phyloP scores from a whole-genome alignment of 2,797 vertebrate genomes.

The Taenioides sp. region DNA sequence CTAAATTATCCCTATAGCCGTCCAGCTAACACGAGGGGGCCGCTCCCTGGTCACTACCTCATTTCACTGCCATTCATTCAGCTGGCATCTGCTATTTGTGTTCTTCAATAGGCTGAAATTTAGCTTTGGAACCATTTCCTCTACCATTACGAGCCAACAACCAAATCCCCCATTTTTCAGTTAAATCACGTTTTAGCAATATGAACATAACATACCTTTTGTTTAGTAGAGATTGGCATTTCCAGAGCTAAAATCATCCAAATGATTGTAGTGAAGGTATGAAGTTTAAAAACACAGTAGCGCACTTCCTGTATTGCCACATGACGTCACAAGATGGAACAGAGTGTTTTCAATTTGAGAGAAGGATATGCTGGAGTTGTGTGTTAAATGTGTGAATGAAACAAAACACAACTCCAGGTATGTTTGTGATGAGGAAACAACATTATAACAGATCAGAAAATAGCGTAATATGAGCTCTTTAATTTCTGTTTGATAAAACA shows the following conservation, averaged over 20 bases:
- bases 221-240: no score
- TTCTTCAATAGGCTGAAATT: conserved; percentile 35
- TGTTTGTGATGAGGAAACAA: no score
- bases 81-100: conserved; percentile 34
- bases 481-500: neutral
- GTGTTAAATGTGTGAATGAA: no score
- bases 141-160: conserved; percentile 16
- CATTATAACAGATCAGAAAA: no score
- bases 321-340: no score
- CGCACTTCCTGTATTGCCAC: no score
- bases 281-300: no score
- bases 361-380: no score
- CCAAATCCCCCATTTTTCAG: conserved; percentile 17
- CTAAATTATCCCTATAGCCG: conserved; percentile 42
- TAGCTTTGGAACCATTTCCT: conserved; percentile 32
- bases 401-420: no score
- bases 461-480: neutral
- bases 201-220: neutral
- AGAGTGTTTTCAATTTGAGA: no score
- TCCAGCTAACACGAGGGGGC: conserved; percentile 37
- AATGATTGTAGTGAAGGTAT: no score
- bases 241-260: no score
- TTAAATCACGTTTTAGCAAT: conserved; percentile 13
- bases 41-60: conserved; percentile 38
- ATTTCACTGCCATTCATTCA: conserved; percentile 43